Evolutionary conservation across 2,888 invertebrate genomes (phyloP).

Genomic region (Harpagoxenus sublaevis): DNA sequence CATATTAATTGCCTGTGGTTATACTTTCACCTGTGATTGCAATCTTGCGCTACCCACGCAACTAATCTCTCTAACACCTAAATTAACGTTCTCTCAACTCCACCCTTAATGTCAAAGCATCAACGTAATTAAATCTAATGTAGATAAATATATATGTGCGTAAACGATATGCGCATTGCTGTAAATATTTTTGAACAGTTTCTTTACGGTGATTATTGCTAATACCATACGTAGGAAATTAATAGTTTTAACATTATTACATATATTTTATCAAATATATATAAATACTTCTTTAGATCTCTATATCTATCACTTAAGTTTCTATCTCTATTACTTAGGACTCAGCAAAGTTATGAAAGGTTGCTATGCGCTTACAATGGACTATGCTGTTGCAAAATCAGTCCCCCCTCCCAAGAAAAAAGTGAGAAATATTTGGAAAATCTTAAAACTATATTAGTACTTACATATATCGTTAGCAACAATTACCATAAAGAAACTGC

Average conservation of each 20-base stretch:
- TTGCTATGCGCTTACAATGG: background rate
- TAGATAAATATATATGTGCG: slow-evolving; percentile 39
- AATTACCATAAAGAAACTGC: too few relatives aligned
- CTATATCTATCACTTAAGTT: background rate
- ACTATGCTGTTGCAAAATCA: background rate
- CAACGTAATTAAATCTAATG: slow-evolving; percentile 55
- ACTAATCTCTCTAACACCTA: slow-evolving; percentile 65
- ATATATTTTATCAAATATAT: too few relatives aligned
- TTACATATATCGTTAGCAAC: too few relatives aligned
- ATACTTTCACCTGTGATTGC: slow-evolving; percentile 64
- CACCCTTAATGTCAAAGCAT: slow-evolving; percentile 28
- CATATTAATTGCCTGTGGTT: slow-evolving; percentile 56
- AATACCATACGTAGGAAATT: background rate
- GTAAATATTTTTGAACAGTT: background rate
- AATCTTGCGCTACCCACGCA: slow-evolving; percentile 60
- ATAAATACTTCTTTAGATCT: background rate
- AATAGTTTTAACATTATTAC: background rate
- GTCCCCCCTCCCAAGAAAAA: too few relatives aligned
- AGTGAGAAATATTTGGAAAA: background rate
- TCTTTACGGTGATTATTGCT: background rate
- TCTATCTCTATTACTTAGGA: background rate
- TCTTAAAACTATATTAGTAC: background rate
- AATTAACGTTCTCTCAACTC: slow-evolving; percentile 38
- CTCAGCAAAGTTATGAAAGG: background rate
- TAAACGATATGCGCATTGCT: background rate